A percentile compares a stretch with the other conserved stretches of the same genome.
Conservation (phyloP, 2,797 vertebrate species). For the Sparidentex hasta region DNA sequence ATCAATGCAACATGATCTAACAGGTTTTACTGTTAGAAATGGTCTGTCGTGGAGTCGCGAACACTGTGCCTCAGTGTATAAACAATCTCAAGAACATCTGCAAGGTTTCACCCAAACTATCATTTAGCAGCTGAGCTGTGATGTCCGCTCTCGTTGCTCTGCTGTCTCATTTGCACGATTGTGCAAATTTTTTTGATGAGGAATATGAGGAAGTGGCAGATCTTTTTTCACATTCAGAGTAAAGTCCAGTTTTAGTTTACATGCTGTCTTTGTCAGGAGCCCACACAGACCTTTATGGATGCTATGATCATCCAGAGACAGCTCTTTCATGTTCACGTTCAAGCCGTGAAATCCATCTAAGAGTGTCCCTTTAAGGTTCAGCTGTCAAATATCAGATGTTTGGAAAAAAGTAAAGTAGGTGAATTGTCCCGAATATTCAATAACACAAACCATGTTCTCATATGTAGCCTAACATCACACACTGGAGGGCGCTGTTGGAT, state of each 20-base stretch:
- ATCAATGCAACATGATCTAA: too few relatives aligned
- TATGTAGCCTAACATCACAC: neutral
- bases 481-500: constrained; percentile 58
- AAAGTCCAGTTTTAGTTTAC: constrained; percentile 25
- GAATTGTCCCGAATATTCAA: neutral
- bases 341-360: neutral
- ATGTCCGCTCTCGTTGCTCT: constrained; percentile 1
- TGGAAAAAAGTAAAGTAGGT: neutral
- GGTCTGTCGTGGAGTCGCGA: neutral
- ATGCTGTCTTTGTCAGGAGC: neutral
- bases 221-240: neutral
- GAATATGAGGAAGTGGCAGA: constrained; percentile 40
- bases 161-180: constrained; percentile 49
- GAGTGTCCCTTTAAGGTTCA: neutral
- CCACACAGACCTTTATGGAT: neutral
- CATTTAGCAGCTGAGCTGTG: too few relatives aligned
- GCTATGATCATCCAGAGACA: neutral
- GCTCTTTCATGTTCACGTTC: neutral
- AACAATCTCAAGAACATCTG: neutral
- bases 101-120: neutral
- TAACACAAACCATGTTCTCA: neutral
- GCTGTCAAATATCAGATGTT: neutral
- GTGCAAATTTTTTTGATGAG: constrained; percentile 41
- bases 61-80: neutral
- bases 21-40: neutral